Base-by-base conservation (phyloP, 2,113 vertebrate genomes). In the Xenopus laevis region DNA sequence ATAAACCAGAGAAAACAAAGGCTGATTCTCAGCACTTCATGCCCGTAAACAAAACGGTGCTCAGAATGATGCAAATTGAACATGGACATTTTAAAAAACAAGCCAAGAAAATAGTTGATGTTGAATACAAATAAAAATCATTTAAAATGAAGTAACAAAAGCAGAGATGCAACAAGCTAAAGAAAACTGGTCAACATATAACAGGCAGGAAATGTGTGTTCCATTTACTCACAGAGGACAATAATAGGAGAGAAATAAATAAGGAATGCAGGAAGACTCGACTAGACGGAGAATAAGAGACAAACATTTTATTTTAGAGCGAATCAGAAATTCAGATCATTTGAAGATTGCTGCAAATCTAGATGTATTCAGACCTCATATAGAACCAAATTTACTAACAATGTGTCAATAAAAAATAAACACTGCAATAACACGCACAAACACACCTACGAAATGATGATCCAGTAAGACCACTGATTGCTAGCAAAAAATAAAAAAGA, bases 181-280 rank as follows among this genome's bases (percentile, higher is more conserved):
- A 90, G 87, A 79, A 82, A 63, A 18, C 66, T 79, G 86, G 82
- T 84, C 87, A 80, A 84, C 71, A 74, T 79, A 79, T 66, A 85
- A 71, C 88, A 91, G 87, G 88, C 91, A 88, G 83, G 83, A 90
- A 91, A 72, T 93, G 89, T 88, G 80, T 84, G 67, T 85, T 84
- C 87, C 85, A 82, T 93, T 91, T 99, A 99, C 97, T 99, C 96
- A 99, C 97, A 97, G 93, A 94, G 89, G 89, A 87, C 91, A 95
- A 93, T 87, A 88, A 95, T 81, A 95, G 95, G 84, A 93, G 95
- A 93, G 86, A 97, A 91, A 93, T 91, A 98, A 96, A 94, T 92
- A 94, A 93, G 93, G 90, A 92, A 95, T 95, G 93, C 91, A 92
- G 93, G 92, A 89, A 92, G 91, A 93, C 92, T 89, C 92, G 83